These are phyloP conservation scores for Euglossa dilemma DNA, from an alignment of 1,140 invertebrate genomes.

Conservation along the genomic window DNA sequence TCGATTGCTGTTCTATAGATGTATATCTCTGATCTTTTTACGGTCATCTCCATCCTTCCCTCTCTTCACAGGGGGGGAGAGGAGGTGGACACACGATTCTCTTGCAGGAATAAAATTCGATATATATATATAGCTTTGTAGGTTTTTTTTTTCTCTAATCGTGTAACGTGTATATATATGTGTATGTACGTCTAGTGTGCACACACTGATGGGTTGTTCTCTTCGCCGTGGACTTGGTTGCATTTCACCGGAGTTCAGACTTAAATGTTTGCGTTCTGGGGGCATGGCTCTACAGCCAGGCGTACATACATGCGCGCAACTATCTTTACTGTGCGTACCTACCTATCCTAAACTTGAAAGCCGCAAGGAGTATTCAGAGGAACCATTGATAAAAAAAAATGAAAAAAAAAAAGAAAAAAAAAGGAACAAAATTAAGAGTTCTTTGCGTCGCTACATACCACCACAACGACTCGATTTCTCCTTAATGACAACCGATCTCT, in stretches of 20 bases:
- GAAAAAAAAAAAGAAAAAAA: constrained; percentile 5
- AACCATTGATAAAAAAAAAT: not conserved
- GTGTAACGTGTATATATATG: not conserved
- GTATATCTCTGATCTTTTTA: not conserved
- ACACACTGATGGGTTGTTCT: constrained; percentile 19
- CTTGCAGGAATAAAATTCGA: constrained; percentile 1
- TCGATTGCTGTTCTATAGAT: not conserved
- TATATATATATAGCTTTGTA: not conserved
- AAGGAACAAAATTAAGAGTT: not conserved
- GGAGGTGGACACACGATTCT: constrained; percentile 5
- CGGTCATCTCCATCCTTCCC: not conserved
- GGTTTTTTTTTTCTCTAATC: not conserved
- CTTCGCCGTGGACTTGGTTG: constrained; percentile 61
- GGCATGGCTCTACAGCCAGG: constrained; percentile 31
- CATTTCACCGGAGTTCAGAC: constrained; percentile 66
- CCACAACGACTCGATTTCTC: not conserved
- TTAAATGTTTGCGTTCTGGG: constrained; percentile 23
- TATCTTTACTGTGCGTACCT: constrained; percentile 68
- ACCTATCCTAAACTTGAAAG: constrained; percentile 45
- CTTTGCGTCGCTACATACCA: constrained; percentile 5
- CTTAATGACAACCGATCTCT: not conserved
- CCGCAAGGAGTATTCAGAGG: constrained; percentile 7
- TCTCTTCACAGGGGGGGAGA: not conserved
- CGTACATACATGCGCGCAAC: constrained; percentile 59
- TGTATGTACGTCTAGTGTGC: not conserved